Evolutionary conservation across 2,113 vertebrate species (phyloP), one percentile per base, ranked within the genome.

Genomic region (Microcebus jonahi): DNA sequence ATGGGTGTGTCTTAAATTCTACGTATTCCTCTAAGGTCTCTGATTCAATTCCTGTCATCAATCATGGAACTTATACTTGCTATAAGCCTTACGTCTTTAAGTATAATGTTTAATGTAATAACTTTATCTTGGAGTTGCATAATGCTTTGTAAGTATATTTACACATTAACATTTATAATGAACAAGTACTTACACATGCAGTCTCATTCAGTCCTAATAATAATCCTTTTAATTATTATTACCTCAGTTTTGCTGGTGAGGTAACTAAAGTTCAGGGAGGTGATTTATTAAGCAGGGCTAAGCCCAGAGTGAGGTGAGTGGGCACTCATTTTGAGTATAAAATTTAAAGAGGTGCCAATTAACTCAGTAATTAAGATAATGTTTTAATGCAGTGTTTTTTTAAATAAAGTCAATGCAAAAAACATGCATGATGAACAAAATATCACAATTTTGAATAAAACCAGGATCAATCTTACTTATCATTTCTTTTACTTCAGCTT

Each of bases 71-170:
- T 94, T 75, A 83, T 0, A 29, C 71, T 85, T 88, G 77, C 67
- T 11, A 17, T 94, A 68, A 70, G n/a, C n/a, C 57, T 76, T 45
- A 21, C n/a, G 25, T 88, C 70, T 94, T 92, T 91, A 87, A 91
- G 53, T 80, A 83, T 34, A 80, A 34, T 96, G 89, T 86, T 98
- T 96, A 90, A 96, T 94, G 23, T 50, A 81, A 70, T 65, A 93
- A 93, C 84, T 96, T 93, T 61, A 71, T 93, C 77, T 84, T 71
- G 68, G 65, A 67, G 27, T 63, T 67, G 34, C 36, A 13, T 13
- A 79, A 23, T 68, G 42, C 25, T 89, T 93, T 87, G 31, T 77
- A 82, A 88, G 39, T 68, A 45, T 88, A 15, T 90, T 73, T 88
- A 4, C 57, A 70, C 70, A 13, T 77, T 85, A 84, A 65, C 71